Percentiles rank a stretch among this genome's conserved stretches.
phyloP scores from a whole-genome alignment of 2,113 vertebrate genomes.

The Melospiza melodia region DNA sequence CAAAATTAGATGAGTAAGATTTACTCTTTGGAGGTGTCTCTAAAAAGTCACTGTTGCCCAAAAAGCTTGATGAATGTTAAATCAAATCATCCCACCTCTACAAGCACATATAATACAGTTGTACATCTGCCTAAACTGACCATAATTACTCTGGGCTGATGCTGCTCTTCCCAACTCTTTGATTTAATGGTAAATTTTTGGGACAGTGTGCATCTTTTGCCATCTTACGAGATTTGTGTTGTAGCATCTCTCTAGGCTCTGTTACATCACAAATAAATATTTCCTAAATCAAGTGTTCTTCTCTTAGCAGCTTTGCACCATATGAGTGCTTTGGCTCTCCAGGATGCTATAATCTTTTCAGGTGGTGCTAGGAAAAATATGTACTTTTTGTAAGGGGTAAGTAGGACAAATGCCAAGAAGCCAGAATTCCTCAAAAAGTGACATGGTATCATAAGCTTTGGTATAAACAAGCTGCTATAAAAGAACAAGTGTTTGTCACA shows the following conservation, averaged over 20 bases:
- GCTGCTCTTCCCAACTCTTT: not conserved
- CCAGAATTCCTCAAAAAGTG: slow-evolving; percentile 12
- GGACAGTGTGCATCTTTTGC: not conserved
- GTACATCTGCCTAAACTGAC: not conserved
- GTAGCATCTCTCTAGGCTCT: not conserved
- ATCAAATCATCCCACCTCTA: not conserved
- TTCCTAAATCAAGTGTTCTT: not conserved
- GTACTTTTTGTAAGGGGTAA: not conserved
- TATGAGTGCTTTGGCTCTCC: not conserved
- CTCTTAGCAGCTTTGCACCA: not conserved
- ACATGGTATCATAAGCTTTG: not conserved
- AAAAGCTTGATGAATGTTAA: not conserved
- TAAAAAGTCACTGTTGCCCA: not conserved
- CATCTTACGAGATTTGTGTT: not conserved
- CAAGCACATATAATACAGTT: not conserved
- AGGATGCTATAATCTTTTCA: not conserved
- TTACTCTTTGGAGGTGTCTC: not conserved
- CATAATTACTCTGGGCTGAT: not conserved
- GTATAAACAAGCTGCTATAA: slow-evolving; percentile 4
- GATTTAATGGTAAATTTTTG: not conserved
- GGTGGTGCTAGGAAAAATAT: not conserved
- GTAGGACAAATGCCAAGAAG: slow-evolving; percentile 5
- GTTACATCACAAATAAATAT: not conserved
- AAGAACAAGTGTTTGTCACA: not conserved
- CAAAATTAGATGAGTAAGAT: not conserved